phyloP scores from a whole-genome alignment of 2,797 vertebrate species.

The Tenualosa ilisha region DNA sequence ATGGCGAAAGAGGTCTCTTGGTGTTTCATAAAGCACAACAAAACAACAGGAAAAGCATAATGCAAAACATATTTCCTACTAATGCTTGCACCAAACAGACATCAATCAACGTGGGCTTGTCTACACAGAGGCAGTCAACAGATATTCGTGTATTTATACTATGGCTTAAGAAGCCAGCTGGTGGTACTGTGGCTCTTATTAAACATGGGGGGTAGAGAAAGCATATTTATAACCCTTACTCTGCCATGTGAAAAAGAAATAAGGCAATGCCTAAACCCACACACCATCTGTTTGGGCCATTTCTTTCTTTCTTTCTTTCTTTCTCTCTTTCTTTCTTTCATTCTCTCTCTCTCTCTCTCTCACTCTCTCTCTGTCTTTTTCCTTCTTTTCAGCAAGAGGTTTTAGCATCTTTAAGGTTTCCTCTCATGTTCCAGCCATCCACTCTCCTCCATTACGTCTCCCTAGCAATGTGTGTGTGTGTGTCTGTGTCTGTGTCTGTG shows the following conservation, averaged over 20 bases:
- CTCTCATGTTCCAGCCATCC: background rate
- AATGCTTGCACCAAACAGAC: background rate
- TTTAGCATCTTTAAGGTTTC: slow-evolving; percentile 11
- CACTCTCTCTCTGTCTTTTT: background rate
- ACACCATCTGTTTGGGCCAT: slow-evolving; percentile 55
- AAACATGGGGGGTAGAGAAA: slow-evolving; percentile 7
- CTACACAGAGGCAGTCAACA: background rate
- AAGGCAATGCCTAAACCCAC: slow-evolving; percentile 46
- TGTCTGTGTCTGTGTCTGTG: background rate
- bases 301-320: slow-evolving; percentile 36
- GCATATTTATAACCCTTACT: slow-evolving; percentile 7
- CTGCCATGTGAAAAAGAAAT: background rate
- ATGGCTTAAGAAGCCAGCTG: background rate
- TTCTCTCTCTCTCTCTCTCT: background rate
- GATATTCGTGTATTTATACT: background rate
- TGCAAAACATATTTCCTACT: background rate
- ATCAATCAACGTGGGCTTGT: background rate
- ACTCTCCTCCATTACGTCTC: background rate
- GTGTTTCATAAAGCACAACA: background rate
- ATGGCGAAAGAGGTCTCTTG: too few relatives aligned
- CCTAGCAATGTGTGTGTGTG: background rate
- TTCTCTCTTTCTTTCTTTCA: background rate
- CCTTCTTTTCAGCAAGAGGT: background rate
- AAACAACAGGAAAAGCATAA: background rate
- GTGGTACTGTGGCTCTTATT: background rate